Evolutionary conservation across 2,888 invertebrate species (phyloP).

Genomic region (Cataglyphis albicans): DNA sequence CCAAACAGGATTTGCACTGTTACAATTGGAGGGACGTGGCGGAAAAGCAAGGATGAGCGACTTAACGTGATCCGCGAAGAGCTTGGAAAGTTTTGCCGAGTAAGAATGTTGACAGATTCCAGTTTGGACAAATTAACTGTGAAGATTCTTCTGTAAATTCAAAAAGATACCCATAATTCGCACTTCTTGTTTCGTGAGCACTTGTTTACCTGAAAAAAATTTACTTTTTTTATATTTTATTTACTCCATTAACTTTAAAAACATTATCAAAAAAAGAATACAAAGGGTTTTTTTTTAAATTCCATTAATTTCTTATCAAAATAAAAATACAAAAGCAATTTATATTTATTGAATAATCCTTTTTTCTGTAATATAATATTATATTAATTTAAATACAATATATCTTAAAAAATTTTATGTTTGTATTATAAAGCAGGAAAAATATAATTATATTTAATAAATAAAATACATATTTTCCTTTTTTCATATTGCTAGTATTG

Average conservation of each 20-base stretch:
- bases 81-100: conserved; percentile 41
- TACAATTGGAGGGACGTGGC: conserved; percentile 9
- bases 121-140: conserved; percentile 16
- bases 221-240: neutral
- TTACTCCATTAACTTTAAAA: neutral
- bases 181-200: neutral
- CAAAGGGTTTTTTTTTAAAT: neutral
- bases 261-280: neutral
- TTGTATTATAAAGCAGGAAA: no score
- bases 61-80: conserved; percentile 30
- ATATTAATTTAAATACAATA: conserved; percentile 5
- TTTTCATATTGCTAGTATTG: no score
- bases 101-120: conserved; percentile 29
- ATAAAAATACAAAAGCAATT: no score
- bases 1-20: conserved; percentile 49
- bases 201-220: neutral
- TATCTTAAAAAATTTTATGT: neutral
- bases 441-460: no score
- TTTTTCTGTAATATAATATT: neutral
- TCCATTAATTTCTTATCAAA: neutral
- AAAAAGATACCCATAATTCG: neutral
- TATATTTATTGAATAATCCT: neutral
- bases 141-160: conserved; percentile 10
- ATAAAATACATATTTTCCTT: no score
- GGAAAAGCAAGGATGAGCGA: conserved; percentile 44